Evolutionary conservation across 2,797 vertebrate species (phyloP).

Genomic region (Potorous gilbertii): DNA sequence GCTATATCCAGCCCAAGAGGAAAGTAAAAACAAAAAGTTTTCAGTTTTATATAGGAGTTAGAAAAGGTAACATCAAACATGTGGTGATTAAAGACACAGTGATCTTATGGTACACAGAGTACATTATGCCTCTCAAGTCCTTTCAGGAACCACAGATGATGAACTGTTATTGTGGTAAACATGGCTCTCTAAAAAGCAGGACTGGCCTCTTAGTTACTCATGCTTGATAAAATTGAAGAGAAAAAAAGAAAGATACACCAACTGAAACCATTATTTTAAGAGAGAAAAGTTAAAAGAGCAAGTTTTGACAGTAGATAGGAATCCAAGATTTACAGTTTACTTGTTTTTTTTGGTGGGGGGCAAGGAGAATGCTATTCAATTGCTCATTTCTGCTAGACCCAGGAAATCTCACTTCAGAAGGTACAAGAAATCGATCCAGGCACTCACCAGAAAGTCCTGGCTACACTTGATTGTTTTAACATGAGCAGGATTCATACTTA

Average conservation of each 20-base stretch:
- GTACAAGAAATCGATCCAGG: not conserved
- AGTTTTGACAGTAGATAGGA: not conserved
- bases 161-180: not conserved
- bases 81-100: not conserved
- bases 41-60: not conserved
- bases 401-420: not conserved
- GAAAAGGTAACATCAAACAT: not conserved
- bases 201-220: not conserved
- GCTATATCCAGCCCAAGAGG: not conserved
- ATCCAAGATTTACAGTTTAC: not conserved
- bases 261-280: not conserved
- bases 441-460: not conserved
- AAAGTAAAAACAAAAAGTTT: not conserved
- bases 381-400: not conserved
- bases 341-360: too few relatives aligned
- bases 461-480: not conserved
- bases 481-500: not conserved
- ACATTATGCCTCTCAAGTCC: not conserved
- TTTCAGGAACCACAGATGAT: not conserved
- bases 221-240: not conserved
- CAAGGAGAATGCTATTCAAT: not conserved
- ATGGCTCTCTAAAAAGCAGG: not conserved
- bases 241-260: not conserved
- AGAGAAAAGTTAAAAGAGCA: not conserved
- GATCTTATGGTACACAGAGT: not conserved